These are phyloP conservation scores for Sinella curviseta DNA, from an alignment of 1,140 invertebrate species.

Conservation along the genomic window DNA sequence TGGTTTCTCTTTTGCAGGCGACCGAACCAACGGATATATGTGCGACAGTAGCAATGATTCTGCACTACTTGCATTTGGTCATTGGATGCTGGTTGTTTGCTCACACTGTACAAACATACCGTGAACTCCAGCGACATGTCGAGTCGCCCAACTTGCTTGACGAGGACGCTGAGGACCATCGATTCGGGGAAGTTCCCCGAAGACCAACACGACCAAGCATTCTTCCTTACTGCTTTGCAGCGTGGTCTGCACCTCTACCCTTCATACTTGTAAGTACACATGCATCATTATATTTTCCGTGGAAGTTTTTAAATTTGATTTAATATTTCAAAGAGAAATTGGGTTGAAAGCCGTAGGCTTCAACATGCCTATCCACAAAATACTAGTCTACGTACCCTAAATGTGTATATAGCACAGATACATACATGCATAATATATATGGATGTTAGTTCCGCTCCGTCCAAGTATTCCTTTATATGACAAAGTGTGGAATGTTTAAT, in stretches of 20 bases:
- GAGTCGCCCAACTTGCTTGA: slow-evolving; percentile 39
- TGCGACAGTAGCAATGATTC: slow-evolving; percentile 63
- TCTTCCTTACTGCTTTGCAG: slow-evolving; percentile 40
- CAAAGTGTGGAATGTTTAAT: not conserved
- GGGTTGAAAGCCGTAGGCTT: not conserved
- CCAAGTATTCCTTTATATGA: too few species aligned
- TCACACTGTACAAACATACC: slow-evolving; percentile 47
- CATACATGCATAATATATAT: not conserved
- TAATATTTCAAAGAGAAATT: not conserved
- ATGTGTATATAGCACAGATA: too few species aligned
- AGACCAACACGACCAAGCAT: slow-evolving; percentile 11
- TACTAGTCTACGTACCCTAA: too few species aligned
- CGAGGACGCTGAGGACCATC: slow-evolving; percentile 36
- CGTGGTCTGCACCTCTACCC: slow-evolving; percentile 47
- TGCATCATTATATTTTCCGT: not conserved
- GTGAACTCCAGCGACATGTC: slow-evolving; percentile 41
- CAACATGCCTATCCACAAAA: too few species aligned
- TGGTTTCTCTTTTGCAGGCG: slow-evolving; percentile 55
- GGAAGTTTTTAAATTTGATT: not conserved
- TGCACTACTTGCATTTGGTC: slow-evolving; percentile 69
- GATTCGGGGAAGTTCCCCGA: slow-evolving; percentile 27
- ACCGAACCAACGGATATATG: slow-evolving; percentile 63
- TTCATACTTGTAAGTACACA: slow-evolving; percentile 48
- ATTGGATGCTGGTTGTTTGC: slow-evolving; percentile 67
- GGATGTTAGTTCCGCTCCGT: not conserved